phyloP scores from a whole-genome alignment of 2,797 vertebrate genomes.

The Semaprochilodus insignis region DNA sequence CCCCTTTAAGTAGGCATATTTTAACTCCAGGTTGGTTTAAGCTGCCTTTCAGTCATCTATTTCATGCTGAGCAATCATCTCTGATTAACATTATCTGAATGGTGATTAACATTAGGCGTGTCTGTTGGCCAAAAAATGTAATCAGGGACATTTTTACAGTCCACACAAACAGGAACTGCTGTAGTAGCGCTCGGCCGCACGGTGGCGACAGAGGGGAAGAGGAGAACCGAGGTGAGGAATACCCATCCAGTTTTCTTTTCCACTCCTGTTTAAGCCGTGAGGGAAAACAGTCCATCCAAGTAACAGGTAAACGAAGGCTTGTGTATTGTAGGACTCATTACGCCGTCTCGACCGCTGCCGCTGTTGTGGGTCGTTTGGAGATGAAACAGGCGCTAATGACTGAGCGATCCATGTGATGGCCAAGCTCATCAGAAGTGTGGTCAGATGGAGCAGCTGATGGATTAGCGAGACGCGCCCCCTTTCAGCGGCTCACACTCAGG shows the following conservation, averaged over 20 bases:
- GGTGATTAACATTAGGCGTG: background rate
- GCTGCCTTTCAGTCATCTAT: background rate
- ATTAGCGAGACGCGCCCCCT: constrained; percentile 3
- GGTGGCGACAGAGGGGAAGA: background rate
- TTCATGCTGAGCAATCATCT: constrained; percentile 9
- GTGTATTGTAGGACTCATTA: constrained; percentile 38
- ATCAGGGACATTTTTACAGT: constrained; percentile 17
- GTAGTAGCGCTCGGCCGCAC: background rate
- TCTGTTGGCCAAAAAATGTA: background rate
- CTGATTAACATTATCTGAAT: constrained; percentile 7
- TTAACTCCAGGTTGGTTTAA: background rate
- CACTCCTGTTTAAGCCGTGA: background rate
- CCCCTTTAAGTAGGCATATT: background rate
- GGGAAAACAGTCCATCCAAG: background rate
- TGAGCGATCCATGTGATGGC: constrained; percentile 30
- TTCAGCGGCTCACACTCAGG: background rate
- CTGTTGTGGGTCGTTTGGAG: background rate
- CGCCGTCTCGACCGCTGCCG: constrained; percentile 18
- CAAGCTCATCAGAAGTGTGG: constrained; percentile 16
- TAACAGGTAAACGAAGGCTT: background rate
- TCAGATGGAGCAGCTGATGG: constrained; percentile 25
- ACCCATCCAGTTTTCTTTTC: background rate
- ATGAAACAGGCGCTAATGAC: constrained; percentile 40
- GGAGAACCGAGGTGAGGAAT: background rate
- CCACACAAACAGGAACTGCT: background rate